Percentiles rank a stretch among this genome's conserved stretches.
Conservation (phyloP, 2,888 invertebrate species). For the Ophion obscuratus region DNA sequence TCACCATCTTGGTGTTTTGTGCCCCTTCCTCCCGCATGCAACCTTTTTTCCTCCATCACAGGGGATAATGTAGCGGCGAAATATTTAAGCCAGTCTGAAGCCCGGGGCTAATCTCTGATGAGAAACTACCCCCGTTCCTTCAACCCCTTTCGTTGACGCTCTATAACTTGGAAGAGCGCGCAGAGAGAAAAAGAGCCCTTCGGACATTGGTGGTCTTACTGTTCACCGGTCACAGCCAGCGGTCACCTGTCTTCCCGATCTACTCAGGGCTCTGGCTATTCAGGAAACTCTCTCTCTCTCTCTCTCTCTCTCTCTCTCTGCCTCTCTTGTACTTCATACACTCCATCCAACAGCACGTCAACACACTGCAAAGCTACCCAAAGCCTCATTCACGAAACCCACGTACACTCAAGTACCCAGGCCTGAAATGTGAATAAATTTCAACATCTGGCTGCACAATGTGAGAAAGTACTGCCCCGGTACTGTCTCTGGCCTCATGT, state of each 20-base stretch:
- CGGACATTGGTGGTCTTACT: conserved; percentile 48
- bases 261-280: conserved; percentile 60
- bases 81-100: conserved; percentile 78
- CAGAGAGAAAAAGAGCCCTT: conserved; percentile 37
- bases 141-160: conserved; percentile 65
- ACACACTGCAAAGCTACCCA: conserved; percentile 46
- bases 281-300: conserved; percentile 45
- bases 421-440: conserved; percentile 52
- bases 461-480: conserved; percentile 23
- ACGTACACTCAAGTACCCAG: conserved; percentile 3
- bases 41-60: conserved; percentile 44
- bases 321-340: conserved; percentile 48
- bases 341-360: conserved; percentile 60
- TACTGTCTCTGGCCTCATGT: conserved; percentile 24
- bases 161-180: conserved; percentile 69
- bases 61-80: conserved; percentile 74
- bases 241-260: conserved; percentile 45
- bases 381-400: conserved; percentile 55
- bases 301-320: no score
- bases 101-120: conserved; percentile 78
- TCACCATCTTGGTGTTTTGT: conserved; percentile 29
- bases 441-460: conserved; percentile 36
- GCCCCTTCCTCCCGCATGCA: conserved; percentile 54
- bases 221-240: conserved; percentile 22
- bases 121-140: conserved; percentile 74